Base-by-base conservation (phyloP, 2,888 invertebrate genomes). In the Dorcus parallelipipedus region DNA sequence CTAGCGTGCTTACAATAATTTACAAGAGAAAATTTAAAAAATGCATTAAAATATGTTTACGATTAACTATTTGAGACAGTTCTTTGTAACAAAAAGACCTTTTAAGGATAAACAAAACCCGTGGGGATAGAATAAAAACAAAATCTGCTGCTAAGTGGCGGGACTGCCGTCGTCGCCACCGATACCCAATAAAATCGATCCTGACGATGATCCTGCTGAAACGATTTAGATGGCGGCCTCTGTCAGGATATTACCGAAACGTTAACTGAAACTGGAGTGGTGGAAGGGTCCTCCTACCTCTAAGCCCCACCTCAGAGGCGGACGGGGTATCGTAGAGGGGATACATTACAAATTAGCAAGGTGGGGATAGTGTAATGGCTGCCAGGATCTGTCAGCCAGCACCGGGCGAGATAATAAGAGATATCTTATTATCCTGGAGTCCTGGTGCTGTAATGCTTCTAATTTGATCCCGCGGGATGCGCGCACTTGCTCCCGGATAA, bases 341-440 rank as follows among this genome's bases (percentile, higher is more conserved):
- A 67, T 71, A 67, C 62, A 64, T 67, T 67, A 63, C 64, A 69
- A 71, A 73, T 71, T 71, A 71, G 67, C 65, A 63, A 62, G 69
- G 73, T 69, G 70, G 75, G 75, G 71, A 69, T 66, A 71, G 74
- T 72, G 75, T 76, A 76, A 77, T 77, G 77, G 77, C 77, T 75
- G 76, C 77, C 77, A 72, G 70, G 53, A 64, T 58, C 72, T 71
- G 74, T 73, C 74, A 74, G 73, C 72, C 26, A 33, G 69, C 74
- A 48, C 69, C 67, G 73, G 73, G 72, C 71, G 73, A 73, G 73
- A 75, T 76, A 76, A 75, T 74, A 73, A 73, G 74, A 76, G 75
- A 74, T 76, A 76, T 76, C 76, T 74, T 75, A 75, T 76, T 76
- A 75, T 76, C 71, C 69, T 69, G 67, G 67, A 73, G 73, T 72